Percentiles rank a stretch among this genome's conserved stretches.
Evolutionary conservation across 64 coral and sea anemone genomes (phyloP).

Genomic region (Pocillopora verrucosa): DNA sequence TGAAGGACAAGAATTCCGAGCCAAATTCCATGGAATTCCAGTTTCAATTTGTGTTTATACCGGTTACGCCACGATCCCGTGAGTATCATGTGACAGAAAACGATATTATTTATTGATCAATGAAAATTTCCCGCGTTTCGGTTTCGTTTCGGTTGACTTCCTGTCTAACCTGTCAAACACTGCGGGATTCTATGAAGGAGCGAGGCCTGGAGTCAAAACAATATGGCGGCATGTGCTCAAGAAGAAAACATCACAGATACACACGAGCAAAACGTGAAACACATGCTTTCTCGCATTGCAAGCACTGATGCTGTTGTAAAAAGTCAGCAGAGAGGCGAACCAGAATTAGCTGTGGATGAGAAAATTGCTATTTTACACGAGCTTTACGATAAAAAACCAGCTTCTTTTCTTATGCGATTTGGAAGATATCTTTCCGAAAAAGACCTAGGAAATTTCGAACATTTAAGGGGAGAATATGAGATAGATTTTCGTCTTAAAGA

Average conservation of each 20-base stretch:
- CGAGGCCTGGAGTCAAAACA: constrained; percentile 4
- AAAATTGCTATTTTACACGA: constrained; percentile 70
- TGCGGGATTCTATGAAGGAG: neutral
- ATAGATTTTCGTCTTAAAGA: constrained; percentile 67
- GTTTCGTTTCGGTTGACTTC: neutral
- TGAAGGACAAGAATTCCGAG: neutral
- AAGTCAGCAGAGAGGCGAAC: constrained; percentile 80
- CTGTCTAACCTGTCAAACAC: neutral
- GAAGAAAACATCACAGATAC: neutral
- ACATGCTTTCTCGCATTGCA: constrained; percentile 65
- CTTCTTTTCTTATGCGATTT: constrained; percentile 82
- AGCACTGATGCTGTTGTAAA: constrained; percentile 62
- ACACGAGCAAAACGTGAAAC: constrained; percentile 15
- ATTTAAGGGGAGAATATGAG: constrained; percentile 62
- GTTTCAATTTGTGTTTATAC: constrained; percentile 11
- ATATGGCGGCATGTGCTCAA: constrained; percentile 31
- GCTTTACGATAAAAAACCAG: constrained; percentile 67
- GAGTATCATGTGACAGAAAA: constrained; percentile 39
- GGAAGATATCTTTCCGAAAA: constrained; percentile 63
- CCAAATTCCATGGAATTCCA: neutral
- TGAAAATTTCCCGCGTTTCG: constrained; percentile 18
- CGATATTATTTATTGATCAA: constrained; percentile 36
- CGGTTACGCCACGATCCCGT: constrained; percentile 32
- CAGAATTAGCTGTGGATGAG: constrained; percentile 73
- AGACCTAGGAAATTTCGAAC: constrained; percentile 71